Conservation (phyloP, 2,797 vertebrate genomes). For the Lacerta viridis region DNA sequence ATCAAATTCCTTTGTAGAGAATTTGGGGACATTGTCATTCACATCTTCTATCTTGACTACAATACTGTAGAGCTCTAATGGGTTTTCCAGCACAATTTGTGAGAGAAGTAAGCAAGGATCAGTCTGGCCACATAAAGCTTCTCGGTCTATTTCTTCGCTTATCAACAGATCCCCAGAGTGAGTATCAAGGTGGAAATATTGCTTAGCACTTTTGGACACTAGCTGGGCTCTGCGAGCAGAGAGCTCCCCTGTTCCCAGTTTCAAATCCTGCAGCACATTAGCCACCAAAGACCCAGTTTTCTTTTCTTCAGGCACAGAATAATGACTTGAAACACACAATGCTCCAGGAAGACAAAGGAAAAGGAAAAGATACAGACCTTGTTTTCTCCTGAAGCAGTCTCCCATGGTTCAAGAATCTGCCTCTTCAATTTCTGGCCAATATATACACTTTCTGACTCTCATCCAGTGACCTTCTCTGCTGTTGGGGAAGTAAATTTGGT, state of each 20-base stretch:
- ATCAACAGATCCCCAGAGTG: slow-evolving; percentile 67
- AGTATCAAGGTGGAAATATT: slow-evolving; percentile 56
- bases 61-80: slow-evolving; percentile 70
- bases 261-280: slow-evolving; percentile 33
- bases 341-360: slow-evolving; percentile 18
- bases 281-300: slow-evolving; percentile 27
- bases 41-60: slow-evolving; percentile 60
- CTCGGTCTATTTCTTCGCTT: slow-evolving; percentile 71
- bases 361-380: slow-evolving; percentile 43
- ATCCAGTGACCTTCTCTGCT: neutral
- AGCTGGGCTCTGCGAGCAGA: slow-evolving; percentile 36
- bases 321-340: neutral
- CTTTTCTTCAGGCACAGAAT: slow-evolving; percentile 42
- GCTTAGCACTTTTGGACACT: slow-evolving; percentile 63
- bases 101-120: slow-evolving; percentile 70
- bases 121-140: slow-evolving; percentile 64
- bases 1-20: neutral
- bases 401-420: slow-evolving; percentile 25
- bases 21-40: slow-evolving; percentile 33
- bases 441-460: neutral
- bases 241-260: slow-evolving; percentile 7
- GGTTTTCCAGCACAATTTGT: slow-evolving; percentile 72
- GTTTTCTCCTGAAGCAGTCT: neutral
- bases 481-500: neutral
- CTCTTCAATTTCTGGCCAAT: slow-evolving; percentile 21